Percentiles rank a stretch among this genome's conserved stretches.
These are phyloP conservation scores for Rhagophthalmus giganteus DNA, from an alignment of 2,888 invertebrate genomes.

Conservation along the genomic window DNA sequence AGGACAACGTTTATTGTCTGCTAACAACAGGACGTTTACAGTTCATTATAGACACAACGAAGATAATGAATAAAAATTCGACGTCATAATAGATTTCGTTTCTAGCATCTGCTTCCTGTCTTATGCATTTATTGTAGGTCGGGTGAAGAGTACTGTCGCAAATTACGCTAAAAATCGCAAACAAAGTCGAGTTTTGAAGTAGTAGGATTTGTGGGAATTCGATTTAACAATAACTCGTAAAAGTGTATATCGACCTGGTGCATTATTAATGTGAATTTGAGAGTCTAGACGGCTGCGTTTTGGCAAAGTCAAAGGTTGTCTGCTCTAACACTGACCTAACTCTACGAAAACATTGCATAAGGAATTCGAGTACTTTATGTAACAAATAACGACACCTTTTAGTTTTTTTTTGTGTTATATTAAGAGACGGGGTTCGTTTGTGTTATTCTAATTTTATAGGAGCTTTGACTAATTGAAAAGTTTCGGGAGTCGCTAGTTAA, in stretches of 20 bases:
- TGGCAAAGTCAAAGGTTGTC: slow-evolving; percentile 22
- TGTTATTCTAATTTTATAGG: too few species aligned
- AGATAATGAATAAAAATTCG: slow-evolving; percentile 20
- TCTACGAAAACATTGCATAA: not conserved
- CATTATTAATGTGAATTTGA: slow-evolving; percentile 22
- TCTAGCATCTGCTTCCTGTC: slow-evolving; percentile 1
- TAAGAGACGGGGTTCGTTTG: not conserved
- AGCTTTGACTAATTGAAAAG: too few species aligned
- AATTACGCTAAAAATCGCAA: too few species aligned
- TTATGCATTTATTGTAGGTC: not conserved
- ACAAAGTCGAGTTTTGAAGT: too few species aligned
- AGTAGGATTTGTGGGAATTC: too few species aligned
- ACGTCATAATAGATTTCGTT: slow-evolving; percentile 8
- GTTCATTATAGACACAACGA: slow-evolving; percentile 20
- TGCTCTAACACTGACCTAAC: slow-evolving; percentile 8
- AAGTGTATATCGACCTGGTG: slow-evolving; percentile 24
- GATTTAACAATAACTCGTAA: not conserved
- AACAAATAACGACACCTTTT: too few species aligned
- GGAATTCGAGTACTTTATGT: too few species aligned
- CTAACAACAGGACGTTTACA: slow-evolving; percentile 27
- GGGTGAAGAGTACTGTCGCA: too few species aligned
- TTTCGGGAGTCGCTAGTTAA: too few species aligned
- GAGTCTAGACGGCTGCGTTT: slow-evolving; percentile 25
- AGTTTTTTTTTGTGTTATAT: too few species aligned
- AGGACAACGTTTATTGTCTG: slow-evolving; percentile 26